These are phyloP conservation scores for Caenorhabditis imperialis DNA, from an alignment of 2,888 invertebrate genomes.

Conservation along the genomic window DNA sequence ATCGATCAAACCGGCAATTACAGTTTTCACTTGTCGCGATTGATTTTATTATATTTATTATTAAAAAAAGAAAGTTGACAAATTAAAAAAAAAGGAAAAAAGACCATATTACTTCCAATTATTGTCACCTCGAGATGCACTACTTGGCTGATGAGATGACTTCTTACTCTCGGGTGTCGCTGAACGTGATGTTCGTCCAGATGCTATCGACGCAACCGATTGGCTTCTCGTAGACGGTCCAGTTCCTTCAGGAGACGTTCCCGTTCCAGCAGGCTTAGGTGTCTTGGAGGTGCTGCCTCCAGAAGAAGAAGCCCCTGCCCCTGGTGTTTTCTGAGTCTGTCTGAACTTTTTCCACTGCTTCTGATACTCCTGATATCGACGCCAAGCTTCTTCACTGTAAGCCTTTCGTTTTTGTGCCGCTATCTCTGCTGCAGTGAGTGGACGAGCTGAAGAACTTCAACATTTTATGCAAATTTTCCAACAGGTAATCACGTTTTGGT, in stretches of 20 bases:
- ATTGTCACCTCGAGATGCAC: slow-evolving; percentile 17
- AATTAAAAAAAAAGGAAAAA: too few relatives aligned
- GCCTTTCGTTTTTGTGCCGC: slow-evolving; percentile 72
- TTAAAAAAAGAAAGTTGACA: too few relatives aligned
- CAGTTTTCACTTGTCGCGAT: too few relatives aligned
- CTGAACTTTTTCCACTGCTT: slow-evolving; percentile 78
- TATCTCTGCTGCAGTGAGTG: slow-evolving; percentile 69
- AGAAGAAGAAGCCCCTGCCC: slow-evolving; percentile 4
- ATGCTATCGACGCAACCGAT: slow-evolving; percentile 32
- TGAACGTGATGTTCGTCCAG: slow-evolving; percentile 43
- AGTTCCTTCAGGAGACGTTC: slow-evolving; percentile 33
- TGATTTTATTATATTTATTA: too few relatives aligned
- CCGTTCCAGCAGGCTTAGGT: slow-evolving; percentile 11
- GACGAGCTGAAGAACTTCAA: slow-evolving; percentile 43
- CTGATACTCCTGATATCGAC: slow-evolving; percentile 76
- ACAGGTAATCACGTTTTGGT: slow-evolving; percentile 50
- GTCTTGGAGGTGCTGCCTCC: slow-evolving; percentile 5
- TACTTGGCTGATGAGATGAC: slow-evolving; percentile 27
- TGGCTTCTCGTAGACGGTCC: slow-evolving; percentile 48
- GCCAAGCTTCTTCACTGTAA: slow-evolving; percentile 77
- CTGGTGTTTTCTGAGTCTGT: slow-evolving; percentile 65
- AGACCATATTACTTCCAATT: slow-evolving; percentile 10
- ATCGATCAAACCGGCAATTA: too few relatives aligned
- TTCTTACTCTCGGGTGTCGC: slow-evolving; percentile 51
- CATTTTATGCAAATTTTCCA: neutral